These are phyloP conservation scores for Thelaira solivaga DNA, from an alignment of 2,888 invertebrate species.

Conservation along the genomic window DNA sequence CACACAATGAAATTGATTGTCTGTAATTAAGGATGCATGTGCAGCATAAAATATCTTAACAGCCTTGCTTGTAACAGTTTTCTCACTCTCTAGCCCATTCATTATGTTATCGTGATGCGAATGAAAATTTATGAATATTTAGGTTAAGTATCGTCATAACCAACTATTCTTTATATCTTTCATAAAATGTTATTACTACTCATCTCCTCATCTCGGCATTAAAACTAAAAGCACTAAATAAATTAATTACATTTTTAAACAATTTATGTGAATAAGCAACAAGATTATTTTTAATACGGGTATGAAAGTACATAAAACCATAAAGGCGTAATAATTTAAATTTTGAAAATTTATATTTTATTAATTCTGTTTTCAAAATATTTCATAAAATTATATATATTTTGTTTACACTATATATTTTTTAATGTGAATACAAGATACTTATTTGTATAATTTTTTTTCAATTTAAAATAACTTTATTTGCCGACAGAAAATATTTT, in stretches of 20 bases:
- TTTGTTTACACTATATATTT: too few species aligned
- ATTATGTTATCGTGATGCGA: neutral
- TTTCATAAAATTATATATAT: too few species aligned
- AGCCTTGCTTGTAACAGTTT: neutral
- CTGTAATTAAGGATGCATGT: conserved; percentile 46
- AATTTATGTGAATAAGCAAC: conserved; percentile 6
- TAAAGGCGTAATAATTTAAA: too few species aligned
- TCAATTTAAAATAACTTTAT: too few species aligned
- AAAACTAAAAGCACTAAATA: neutral
- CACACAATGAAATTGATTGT: conserved; percentile 36
- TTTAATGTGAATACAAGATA: too few species aligned
- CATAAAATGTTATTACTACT: conserved; percentile 23
- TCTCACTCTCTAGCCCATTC: neutral
- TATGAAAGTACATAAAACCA: too few species aligned
- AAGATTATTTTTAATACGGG: too few species aligned
- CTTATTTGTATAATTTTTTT: too few species aligned
- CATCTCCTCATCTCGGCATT: neutral
- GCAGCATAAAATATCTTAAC: neutral
- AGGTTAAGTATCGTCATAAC: conserved; percentile 36
- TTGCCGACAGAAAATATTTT: too few species aligned
- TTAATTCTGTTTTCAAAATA: too few species aligned
- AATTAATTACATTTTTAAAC: neutral
- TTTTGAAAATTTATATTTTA: too few species aligned
- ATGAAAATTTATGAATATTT: conserved; percentile 16
- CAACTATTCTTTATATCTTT: conserved; percentile 5